Percentiles rank a stretch among this genome's conserved stretches.
Conservation (phyloP, 2,888 invertebrate species). For the Conus canariensis region DNA sequence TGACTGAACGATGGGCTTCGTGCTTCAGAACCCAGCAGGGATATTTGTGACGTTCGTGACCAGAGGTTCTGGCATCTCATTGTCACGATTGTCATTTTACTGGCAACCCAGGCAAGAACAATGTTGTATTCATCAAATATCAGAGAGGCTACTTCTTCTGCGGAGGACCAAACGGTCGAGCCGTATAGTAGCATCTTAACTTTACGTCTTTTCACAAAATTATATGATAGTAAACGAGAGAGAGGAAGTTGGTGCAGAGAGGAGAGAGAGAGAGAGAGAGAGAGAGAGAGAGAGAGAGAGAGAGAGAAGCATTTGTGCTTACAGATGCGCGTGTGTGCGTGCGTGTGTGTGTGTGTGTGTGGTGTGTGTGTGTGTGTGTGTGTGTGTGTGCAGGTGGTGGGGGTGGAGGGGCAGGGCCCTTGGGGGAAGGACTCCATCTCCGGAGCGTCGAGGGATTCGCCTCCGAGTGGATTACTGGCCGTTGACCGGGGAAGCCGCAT, state of each 20-base stretch:
- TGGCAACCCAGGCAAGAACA: neutral
- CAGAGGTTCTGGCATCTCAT: neutral
- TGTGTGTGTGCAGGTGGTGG: neutral
- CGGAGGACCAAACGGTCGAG: too few species aligned
- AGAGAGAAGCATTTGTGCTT: too few species aligned
- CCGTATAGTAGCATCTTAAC: neutral
- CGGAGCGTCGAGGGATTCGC: neutral
- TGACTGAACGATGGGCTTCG: neutral
- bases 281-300: too few species aligned
- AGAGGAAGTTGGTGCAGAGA: too few species aligned
- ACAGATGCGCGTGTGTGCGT: too few species aligned
- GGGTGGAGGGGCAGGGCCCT: neutral
- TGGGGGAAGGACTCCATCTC: neutral
- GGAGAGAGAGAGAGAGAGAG: too few species aligned
- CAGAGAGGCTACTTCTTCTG: neutral
- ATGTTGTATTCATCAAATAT: too few species aligned
- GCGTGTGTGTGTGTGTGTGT: too few species aligned
- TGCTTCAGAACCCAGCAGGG: neutral
- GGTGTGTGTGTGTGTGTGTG: too few species aligned
- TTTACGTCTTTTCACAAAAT: neutral
- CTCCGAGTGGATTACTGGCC: conserved; percentile 19
- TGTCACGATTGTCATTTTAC: neutral
- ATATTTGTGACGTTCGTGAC: neutral
- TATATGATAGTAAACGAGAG: too few species aligned
- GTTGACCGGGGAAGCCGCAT: neutral